Conservation (phyloP, 2,113 vertebrate species). For the Nycticebus coucang region DNA sequence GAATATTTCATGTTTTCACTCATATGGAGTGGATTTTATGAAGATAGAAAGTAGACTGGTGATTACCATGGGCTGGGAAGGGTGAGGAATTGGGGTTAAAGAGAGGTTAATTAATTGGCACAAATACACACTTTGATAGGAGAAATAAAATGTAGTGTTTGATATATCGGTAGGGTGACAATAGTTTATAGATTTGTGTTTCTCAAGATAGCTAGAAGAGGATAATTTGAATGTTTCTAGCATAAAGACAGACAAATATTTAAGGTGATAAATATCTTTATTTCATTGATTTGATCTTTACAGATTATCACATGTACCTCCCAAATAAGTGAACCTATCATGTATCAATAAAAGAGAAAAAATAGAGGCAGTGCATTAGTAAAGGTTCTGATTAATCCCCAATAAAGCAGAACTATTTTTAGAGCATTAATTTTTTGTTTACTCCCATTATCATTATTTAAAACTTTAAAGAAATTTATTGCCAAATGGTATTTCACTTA, state of each 20-base stretch:
- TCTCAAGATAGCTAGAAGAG: not conserved
- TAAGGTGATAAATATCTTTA: no score
- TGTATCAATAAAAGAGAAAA: not conserved
- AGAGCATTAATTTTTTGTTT: conserved; percentile 12
- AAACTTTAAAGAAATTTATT: conserved; percentile 9
- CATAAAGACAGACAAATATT: not conserved
- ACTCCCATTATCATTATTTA: not conserved
- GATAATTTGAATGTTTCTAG: not conserved
- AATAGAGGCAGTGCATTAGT: not conserved
- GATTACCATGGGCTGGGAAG: no score
- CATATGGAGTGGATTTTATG: no score
- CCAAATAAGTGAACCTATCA: no score
- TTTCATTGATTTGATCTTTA: no score
- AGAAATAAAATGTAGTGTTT: not conserved
- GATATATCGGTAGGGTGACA: not conserved
- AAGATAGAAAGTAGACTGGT: no score
- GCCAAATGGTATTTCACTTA: not conserved
- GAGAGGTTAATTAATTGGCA: no score
- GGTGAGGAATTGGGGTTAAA: no score
- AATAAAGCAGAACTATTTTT: conserved; percentile 24
- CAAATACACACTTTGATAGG: not conserved
- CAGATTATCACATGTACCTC: no score
- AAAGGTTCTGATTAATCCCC: not conserved
- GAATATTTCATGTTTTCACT: no score
- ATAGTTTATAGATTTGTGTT: not conserved